A percentile compares a stretch with the other conserved stretches of the same genome.
phyloP scores from a whole-genome alignment of 2,113 vertebrate species.

The Craseonycteris thonglongyai region DNA sequence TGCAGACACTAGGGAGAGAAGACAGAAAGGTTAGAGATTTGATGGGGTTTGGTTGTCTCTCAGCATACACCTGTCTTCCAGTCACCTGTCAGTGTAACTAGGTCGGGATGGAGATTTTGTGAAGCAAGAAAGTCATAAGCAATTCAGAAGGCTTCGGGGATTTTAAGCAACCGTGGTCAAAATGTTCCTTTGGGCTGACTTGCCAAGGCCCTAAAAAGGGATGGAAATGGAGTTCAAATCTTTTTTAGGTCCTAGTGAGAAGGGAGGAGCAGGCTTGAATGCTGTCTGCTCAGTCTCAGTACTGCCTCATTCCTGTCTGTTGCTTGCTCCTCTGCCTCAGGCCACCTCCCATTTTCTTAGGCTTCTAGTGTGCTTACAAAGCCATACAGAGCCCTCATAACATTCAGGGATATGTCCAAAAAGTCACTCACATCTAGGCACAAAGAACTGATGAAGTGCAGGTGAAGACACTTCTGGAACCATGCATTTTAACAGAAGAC shows the following conservation, averaged over 20 bases:
- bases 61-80: conserved; percentile 1
- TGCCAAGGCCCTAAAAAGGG: background rate
- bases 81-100: background rate
- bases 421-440: background rate
- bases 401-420: background rate
- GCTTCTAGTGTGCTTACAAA: background rate
- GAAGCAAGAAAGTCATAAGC: background rate
- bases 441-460: background rate
- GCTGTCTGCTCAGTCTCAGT: background rate
- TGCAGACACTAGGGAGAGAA: background rate
- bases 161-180: background rate
- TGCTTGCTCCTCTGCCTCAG: background rate
- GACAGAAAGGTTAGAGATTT: background rate
- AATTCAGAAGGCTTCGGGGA: background rate
- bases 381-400: background rate
- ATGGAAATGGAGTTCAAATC: background rate
- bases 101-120: background rate
- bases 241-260: background rate
- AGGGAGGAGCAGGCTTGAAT: background rate
- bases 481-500: background rate
- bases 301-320: background rate
- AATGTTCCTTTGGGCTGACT: background rate
- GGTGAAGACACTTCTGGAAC: background rate
- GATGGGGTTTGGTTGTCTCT: background rate
- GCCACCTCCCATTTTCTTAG: background rate